Percentiles rank a stretch among this genome's conserved stretches.
phyloP scores from a whole-genome alignment of 2,113 vertebrate genomes.

The Ginglymostoma cirratum region DNA sequence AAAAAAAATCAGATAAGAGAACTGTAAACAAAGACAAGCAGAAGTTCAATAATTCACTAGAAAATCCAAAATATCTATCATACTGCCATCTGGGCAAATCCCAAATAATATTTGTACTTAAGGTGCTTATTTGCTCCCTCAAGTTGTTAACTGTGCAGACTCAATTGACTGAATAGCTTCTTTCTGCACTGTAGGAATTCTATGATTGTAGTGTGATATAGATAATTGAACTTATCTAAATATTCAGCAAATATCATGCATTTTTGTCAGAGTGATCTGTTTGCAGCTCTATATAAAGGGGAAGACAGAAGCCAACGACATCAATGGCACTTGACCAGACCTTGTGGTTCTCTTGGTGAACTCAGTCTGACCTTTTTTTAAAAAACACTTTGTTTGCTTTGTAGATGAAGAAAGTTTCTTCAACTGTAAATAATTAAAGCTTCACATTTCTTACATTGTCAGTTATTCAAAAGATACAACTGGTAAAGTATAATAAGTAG shows the following conservation, averaged over 20 bases:
- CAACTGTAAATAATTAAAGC: neutral
- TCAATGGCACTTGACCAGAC: neutral
- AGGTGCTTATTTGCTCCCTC: neutral
- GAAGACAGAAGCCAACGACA: neutral
- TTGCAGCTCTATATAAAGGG: neutral
- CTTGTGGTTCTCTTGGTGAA: neutral
- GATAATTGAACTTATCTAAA: neutral
- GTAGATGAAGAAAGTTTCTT: neutral
- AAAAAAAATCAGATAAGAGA: too few species aligned
- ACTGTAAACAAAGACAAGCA: neutral
- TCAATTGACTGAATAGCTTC: too few species aligned
- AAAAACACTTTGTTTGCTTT: neutral
- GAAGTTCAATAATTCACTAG: neutral
- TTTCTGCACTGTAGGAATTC: too few species aligned
- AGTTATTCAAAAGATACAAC: neutral
- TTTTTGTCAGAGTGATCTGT: neutral
- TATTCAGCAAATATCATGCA: neutral
- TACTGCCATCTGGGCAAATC: neutral
- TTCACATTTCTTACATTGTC: neutral
- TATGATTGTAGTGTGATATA: neutral
- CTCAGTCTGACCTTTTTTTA: neutral
- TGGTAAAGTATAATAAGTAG: neutral
- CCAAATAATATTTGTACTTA: neutral
- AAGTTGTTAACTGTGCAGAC: neutral
- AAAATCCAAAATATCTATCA: neutral